Conservation (phyloP, 2,888 invertebrate genomes). For the Pegoplata infirma region DNA sequence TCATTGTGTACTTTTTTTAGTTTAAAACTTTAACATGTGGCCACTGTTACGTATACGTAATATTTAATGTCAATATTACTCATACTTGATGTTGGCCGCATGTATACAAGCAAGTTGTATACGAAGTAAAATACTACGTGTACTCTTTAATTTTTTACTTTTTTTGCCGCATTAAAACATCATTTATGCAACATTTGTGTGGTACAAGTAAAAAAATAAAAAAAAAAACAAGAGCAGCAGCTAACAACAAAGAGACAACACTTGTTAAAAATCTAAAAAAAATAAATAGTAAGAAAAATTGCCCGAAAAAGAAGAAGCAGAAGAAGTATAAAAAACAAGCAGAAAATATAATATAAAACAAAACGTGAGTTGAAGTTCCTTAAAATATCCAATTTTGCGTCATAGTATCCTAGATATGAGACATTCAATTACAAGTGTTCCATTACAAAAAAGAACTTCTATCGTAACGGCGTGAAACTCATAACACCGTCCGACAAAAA, state of each 20-base stretch:
- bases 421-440: no score
- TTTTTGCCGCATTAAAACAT: slow-evolving; percentile 54
- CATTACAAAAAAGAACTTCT: no score
- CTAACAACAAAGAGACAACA: slow-evolving; percentile 22
- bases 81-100: slow-evolving; percentile 42
- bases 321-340: background rate
- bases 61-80: slow-evolving; percentile 43
- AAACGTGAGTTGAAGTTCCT: background rate
- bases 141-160: slow-evolving; percentile 9
- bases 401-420: background rate
- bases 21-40: background rate
- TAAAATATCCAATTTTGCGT: background rate
- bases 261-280: slow-evolving; percentile 25
- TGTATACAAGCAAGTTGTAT: background rate
- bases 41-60: slow-evolving; percentile 37
- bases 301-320: background rate
- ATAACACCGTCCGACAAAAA: no score
- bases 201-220: no score
- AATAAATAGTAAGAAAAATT: background rate
- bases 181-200: slow-evolving; percentile 52
- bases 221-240: no score
- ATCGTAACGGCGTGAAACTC: no score
- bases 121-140: background rate
- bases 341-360: slow-evolving; percentile 29
- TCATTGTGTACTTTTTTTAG: no score